Evolutionary conservation across 2,888 invertebrate genomes (phyloP), one percentile per base, ranked within the genome.

Genomic region (Drosophila austrosaltans): DNA sequence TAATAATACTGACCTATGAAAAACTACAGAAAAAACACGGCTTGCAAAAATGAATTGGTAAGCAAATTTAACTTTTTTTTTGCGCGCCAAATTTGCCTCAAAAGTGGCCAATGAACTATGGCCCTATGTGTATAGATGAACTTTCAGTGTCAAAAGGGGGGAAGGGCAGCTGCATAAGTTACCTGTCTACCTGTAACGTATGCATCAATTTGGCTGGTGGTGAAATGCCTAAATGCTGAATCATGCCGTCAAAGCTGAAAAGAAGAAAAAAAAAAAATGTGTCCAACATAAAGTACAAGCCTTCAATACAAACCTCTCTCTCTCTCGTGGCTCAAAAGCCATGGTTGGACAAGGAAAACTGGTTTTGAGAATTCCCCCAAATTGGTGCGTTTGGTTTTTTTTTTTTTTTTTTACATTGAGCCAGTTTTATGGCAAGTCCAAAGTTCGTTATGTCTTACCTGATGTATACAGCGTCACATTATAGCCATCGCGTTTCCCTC

Each of bases 1-100:
- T 53, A 54, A 16, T 72, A 75, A 58, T 76, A 87, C 83, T 87
- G 83, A 83, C 83, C 83, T 83, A 87, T 81, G 80, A 75, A 66
- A 78, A 67, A 48, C 20, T 16, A 56, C 20, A 8, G 66, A 30
- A 69, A 58, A 30, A 30, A 53, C 53, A 58, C 67, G 75, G 81
- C 71, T 80, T 67, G 66, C 56, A 61, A 30, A 40, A 58, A 66
- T 58, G 12, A 12, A 25, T 7, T 53, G 57, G 42, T 59, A 69
- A 58, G 71, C 75, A 42, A 7, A 66, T 74, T 16, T 16, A 16
- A 73, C 32, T 25, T 22, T 10, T 22, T 10, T 71, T 78, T 83
- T 84, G 66, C 84, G 87, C 78, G 84, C 84, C 87, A 79, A 83
- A 73, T 72, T 69, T 39, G 63, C 60, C 68, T 71, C 70, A 54